Evolutionary conservation across 1,140 invertebrate genomes (phyloP), one percentile per base, ranked within the genome.

Genomic region (Brachionus paranguensis): DNA sequence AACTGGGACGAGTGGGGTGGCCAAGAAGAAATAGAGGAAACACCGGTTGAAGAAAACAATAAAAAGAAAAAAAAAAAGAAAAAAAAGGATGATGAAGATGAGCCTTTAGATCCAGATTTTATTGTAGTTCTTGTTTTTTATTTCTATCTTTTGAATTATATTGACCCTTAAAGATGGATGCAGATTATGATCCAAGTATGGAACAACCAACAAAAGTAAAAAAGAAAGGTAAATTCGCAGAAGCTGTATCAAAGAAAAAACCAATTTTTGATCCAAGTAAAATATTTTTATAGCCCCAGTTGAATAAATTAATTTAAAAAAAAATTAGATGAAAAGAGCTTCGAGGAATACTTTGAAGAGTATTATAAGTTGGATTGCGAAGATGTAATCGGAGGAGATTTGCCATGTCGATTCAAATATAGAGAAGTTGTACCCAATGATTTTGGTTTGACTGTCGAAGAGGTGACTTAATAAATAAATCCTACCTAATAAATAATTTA

Each of bases 301-400:
- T 0, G 33, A 7, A 37, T 37, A 37, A 37, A 29, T 24, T 6
- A 65, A n/a, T 70, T 70, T n/a, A n/a, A 5, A 70, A 41, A 33
- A 2, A n/a, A 12, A 41, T 76, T 85, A 88, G 87, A 91, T 83
- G 90, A 94, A 60, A 92, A 93, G 88, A 92, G 93, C 0, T 96
- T 95, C 90, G 91, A 94, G 68, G 91, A 97, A 86, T 97, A 97
- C 88, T 92, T 96, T 86, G 94, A 97, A 88, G 95, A 97, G 88
- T 97, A 97, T 89, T 98, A 97, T 87, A 93, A 93, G 85, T 90
- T 98, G 85, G 95, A 97, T 88, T 98, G 93, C 90, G 96, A 99
- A 88, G 97, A 98, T 90, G 92, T 98, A 47, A 93, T 98, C 84
- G 95, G 93, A 0, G 91, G 88, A 81, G 95, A 97, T 88, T 87